phyloP scores from a whole-genome alignment of 1,140 invertebrate species.

The Eurytemora carolleeae region DNA sequence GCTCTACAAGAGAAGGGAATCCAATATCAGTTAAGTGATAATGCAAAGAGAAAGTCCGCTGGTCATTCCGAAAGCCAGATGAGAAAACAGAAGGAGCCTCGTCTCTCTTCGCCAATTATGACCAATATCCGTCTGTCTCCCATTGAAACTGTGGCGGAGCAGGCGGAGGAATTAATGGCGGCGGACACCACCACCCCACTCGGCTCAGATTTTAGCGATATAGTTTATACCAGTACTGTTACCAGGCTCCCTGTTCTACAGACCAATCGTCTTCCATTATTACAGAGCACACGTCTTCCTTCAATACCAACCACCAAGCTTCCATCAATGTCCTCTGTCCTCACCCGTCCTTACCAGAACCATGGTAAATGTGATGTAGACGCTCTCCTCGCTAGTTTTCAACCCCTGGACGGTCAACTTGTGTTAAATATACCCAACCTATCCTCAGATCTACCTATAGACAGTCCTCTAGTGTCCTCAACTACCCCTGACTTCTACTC shows the following conservation, averaged over 20 bases:
- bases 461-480: not conserved
- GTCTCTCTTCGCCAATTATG: not conserved
- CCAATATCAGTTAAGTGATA: slow-evolving; percentile 2
- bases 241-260: not conserved
- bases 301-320: not conserved
- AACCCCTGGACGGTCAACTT: slow-evolving; percentile 1
- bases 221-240: not conserved
- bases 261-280: not conserved
- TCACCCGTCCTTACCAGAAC: not conserved
- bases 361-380: slow-evolving; percentile 6
- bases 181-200: not conserved
- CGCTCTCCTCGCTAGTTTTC: slow-evolving; percentile 10
- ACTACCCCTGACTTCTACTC: slow-evolving; percentile 1
- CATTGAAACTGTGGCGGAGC: not conserved
- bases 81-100: not conserved
- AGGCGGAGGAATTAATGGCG: not conserved
- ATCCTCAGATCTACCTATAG: not conserved
- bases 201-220: not conserved
- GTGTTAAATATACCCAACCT: not conserved
- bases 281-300: not conserved
- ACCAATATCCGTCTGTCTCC: not conserved
- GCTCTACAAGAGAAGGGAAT: slow-evolving; percentile 10
- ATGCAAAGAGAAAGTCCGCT: not conserved
- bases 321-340: not conserved
- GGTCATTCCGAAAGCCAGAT: not conserved